A percentile compares a stretch with the other conserved stretches of the same genome.
phyloP scores from a whole-genome alignment of 2,113 vertebrate genomes.

The Campylomormyrus tamandua region DNA sequence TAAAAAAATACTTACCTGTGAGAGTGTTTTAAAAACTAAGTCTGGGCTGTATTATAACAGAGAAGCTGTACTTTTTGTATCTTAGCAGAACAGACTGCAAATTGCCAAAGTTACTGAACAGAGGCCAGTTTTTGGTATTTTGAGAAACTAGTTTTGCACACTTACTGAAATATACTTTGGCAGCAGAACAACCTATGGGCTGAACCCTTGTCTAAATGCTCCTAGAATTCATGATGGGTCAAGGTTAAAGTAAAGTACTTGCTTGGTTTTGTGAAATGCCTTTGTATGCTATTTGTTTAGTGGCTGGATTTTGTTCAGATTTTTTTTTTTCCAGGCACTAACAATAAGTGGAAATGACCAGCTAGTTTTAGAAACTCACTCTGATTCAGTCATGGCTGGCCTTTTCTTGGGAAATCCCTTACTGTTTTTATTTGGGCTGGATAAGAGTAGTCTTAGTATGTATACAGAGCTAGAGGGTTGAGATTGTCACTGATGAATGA shows the following conservation, averaged over 20 bases:
- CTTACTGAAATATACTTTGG: neutral
- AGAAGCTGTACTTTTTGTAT: neutral
- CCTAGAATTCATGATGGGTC: neutral
- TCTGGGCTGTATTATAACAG: neutral
- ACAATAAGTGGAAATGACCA: slow-evolving; percentile 4
- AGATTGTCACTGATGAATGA: neutral
- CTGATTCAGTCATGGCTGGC: neutral
- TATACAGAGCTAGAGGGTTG: neutral
- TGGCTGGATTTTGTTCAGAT: neutral
- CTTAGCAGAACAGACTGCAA: neutral
- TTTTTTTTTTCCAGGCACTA: neutral
- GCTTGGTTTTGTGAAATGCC: neutral
- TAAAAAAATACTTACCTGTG: neutral
- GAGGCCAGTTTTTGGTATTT: neutral
- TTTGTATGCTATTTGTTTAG: neutral
- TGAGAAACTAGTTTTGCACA: neutral
- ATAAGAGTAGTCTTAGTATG: neutral
- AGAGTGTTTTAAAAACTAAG: neutral
- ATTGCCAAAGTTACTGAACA: neutral
- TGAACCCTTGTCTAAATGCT: neutral
- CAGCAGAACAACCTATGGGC: neutral
- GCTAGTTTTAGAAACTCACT: neutral
- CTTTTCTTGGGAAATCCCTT: neutral
- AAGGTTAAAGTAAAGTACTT: neutral
- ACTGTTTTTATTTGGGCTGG: slow-evolving; percentile 2